Evolutionary conservation across 2,888 invertebrate genomes (phyloP).

Genomic region (Pheosia tremula): DNA sequence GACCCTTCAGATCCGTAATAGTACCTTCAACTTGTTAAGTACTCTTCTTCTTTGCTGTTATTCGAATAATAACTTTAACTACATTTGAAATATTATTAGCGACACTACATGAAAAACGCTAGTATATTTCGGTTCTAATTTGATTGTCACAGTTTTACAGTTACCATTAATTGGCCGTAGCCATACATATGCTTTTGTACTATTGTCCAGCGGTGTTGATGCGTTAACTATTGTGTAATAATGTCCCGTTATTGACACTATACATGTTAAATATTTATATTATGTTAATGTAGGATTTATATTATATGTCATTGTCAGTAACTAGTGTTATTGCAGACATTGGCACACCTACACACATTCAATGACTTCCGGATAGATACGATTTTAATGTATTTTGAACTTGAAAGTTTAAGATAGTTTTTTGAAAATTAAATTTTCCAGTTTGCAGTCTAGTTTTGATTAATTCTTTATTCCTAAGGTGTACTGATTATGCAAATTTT

Average conservation of each 20-base stretch:
- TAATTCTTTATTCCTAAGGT: too few relatives aligned
- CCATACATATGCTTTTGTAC: conserved; percentile 24
- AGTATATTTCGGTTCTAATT: neutral
- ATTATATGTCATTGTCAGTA: neutral
- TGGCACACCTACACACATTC: neutral
- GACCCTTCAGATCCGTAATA: too few relatives aligned
- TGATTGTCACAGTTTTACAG: conserved; percentile 9
- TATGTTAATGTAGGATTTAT: conserved; percentile 2
- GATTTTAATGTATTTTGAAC: too few relatives aligned
- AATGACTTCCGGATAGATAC: neutral
- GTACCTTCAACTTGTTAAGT: neutral
- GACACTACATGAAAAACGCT: neutral
- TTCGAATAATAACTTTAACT: neutral
- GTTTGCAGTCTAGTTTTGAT: too few relatives aligned
- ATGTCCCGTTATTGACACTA: conserved; percentile 33
- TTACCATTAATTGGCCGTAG: conserved; percentile 11
- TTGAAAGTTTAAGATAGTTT: too few relatives aligned
- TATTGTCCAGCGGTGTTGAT: conserved; percentile 39
- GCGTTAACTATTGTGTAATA: conserved; percentile 36
- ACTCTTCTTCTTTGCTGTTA: neutral
- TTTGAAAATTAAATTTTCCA: too few relatives aligned
- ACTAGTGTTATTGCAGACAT: neutral
- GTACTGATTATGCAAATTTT: too few relatives aligned
- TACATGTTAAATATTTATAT: conserved; percentile 4
- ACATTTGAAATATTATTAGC: neutral